phyloP scores from a whole-genome alignment of 2,888 invertebrate genomes.

The Rutpela maculata region DNA sequence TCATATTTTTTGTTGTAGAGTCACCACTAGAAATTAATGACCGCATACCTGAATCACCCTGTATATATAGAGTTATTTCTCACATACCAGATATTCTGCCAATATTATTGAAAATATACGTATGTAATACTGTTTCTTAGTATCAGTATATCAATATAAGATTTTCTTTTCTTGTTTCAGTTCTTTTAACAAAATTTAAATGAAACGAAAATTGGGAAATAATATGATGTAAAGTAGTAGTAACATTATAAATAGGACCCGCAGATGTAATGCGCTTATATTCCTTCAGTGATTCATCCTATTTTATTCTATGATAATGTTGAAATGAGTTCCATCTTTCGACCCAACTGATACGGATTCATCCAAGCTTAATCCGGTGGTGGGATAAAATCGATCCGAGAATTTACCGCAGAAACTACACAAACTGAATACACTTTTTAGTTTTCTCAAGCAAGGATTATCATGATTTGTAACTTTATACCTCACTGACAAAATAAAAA shows the following conservation, averaged over 20 bases:
- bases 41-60: too few relatives aligned
- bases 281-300: slow-evolving; percentile 53
- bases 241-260: slow-evolving; percentile 43
- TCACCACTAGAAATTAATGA: too few relatives aligned
- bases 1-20: too few relatives aligned
- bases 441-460: slow-evolving; percentile 51
- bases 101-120: too few relatives aligned
- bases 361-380: slow-evolving; percentile 56
- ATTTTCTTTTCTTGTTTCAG: neutral
- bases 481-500: slow-evolving; percentile 13
- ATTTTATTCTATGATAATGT: slow-evolving; percentile 57
- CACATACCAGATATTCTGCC: too few relatives aligned
- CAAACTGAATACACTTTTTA: slow-evolving; percentile 50
- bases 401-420: slow-evolving; percentile 56
- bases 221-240: slow-evolving; percentile 37
- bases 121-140: too few relatives aligned
- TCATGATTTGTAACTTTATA: slow-evolving; percentile 52
- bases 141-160: too few relatives aligned
- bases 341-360: slow-evolving; percentile 58
- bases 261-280: slow-evolving; percentile 55
- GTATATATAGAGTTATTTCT: too few relatives aligned
- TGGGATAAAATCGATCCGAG: slow-evolving; percentile 58
- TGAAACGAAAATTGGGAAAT: slow-evolving; percentile 4
- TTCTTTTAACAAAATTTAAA: neutral
- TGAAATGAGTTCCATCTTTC: slow-evolving; percentile 58